Base-by-base conservation (phyloP, 2,888 invertebrate species). In the Branchipolynoe longqiensis region DNA sequence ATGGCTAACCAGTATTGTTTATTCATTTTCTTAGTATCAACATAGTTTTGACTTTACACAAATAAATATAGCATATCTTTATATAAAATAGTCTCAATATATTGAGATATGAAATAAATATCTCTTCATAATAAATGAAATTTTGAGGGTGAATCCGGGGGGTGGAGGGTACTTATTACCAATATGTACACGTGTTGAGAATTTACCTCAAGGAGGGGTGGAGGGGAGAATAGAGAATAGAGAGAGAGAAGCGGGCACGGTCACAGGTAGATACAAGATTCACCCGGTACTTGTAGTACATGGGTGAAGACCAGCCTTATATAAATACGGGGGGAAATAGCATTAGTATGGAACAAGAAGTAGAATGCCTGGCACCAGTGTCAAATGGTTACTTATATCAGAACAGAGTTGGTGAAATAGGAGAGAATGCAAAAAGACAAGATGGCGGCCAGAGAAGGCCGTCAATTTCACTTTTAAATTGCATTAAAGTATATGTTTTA, bases 21-120 rank as follows among this genome's bases (percentile, higher is more conserved):
- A 83, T 83, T 62, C 48, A 48, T 83, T 59, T 59, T 36, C 64
- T 83, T 83, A 82, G 59, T 83, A 83, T 64, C 40, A 83, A 83
- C 83, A 83, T 83, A 83, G 62, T 64, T 25, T 83, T 64, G 62
- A 83, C 83, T 83, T 83, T 83, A 83, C 83, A 83, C 83, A 83
- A 83, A 83, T 83, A 83, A 83, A 83, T 83, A 83, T 83, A 83
- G 83, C 83, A 83, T 83, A 83, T 83, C 64, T 64, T 83, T 83
- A 83, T 83, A 83, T 83, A 83, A 83, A 83, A 83, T 83, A 83
- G 59, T 83, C 64, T 83, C 83, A 83, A 83, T 83, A 83, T 64
- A 83, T 83, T 83, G 83, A 83, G 83, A 83, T 83, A 83, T 83
- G 64, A 64, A 83, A 83, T 83, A 83, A 83, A 83, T 83, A 83